Base-by-base conservation (phyloP, 2,113 vertebrate genomes). In the Stercorarius parasiticus region DNA sequence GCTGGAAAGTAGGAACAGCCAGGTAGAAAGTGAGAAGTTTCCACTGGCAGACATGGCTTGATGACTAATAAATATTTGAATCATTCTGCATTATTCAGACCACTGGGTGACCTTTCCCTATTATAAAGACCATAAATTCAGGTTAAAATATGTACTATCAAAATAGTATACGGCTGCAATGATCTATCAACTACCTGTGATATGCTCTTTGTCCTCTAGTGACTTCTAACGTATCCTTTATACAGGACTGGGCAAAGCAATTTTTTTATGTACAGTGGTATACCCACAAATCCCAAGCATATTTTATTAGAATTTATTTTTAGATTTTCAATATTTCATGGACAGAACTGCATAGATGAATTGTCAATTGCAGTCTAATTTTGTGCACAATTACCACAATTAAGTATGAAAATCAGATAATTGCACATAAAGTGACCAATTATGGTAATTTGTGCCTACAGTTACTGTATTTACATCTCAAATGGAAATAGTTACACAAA, bases 341-440 rank as follows among this genome's bases (percentile, higher is more conserved):
- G 64, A 65, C 40, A 80, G 71, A 79, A 64, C 27, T 58, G 53
- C 43, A 78, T 4, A 84, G 38, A 93, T 45, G 22, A 95, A 85
- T 34, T 43, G 49, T 38, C 56, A 90, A 88, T 29, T 69, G 14
- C 53, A 86, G 67, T 27, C 45, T 92, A 47, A 62, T 74, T 77
- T 93, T 55, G n/a, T 49, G 13, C 30, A 81, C 15, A 82, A 32
- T 83, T 83, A 70, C 27, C 38, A 83, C 67, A 80, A 58, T 86
- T 92, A 92, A 62, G 8, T 55, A 91, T 38, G 83, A 77, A 90
- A 92, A 86, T 80, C 58, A 88, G 45, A 83, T 77, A 90, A 90
- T 52, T 88, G 52, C 15, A 88, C 36, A 88, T 25, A 43, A 96
- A 90, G 82, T 67, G 13, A 36, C 15, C 56, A 72, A 34, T 53